A percentile compares a stretch with the other conserved stretches of the same genome.
phyloP scores from a whole-genome alignment of 2,797 vertebrate species.

The Molossus alvarezi region DNA sequence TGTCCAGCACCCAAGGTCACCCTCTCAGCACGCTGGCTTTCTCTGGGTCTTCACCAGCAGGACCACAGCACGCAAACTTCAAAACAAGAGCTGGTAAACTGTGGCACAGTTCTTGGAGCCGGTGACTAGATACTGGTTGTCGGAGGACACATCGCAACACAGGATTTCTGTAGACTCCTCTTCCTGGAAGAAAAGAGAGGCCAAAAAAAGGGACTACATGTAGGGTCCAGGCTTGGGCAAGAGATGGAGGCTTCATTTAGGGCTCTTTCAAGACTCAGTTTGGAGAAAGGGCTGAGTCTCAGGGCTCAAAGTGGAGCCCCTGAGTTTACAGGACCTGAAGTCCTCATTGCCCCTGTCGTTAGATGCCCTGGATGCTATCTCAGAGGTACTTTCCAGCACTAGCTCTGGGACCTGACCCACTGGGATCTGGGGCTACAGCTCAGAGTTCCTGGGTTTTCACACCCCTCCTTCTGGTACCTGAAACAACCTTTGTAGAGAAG shows the following conservation, averaged over 20 bases:
- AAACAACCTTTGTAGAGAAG: slow-evolving; percentile 76
- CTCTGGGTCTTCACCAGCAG: background rate
- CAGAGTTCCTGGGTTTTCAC: background rate
- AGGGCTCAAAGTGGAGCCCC: background rate
- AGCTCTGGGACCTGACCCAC: background rate
- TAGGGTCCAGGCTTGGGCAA: background rate
- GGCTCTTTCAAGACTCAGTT: background rate
- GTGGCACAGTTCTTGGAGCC: slow-evolving; percentile 74
- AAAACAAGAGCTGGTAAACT: slow-evolving; percentile 75
- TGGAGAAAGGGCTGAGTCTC: background rate
- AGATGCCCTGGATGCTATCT: background rate
- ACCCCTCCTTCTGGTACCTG: slow-evolving; percentile 70
- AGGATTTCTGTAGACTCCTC: slow-evolving; percentile 72
- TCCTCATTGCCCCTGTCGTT: background rate
- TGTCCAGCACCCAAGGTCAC: background rate
- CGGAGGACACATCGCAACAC: slow-evolving; percentile 78
- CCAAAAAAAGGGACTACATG: background rate
- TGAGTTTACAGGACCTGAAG: background rate
- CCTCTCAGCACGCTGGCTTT: background rate
- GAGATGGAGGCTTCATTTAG: background rate
- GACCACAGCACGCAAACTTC: background rate
- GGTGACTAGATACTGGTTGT: slow-evolving; percentile 79
- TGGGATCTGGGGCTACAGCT: background rate
- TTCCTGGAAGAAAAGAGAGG: slow-evolving; percentile 42
- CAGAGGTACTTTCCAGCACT: background rate